Percentiles rank a stretch among this genome's conserved stretches.
These are phyloP conservation scores for Drosophila koepferae DNA, from an alignment of 2,888 invertebrate species.

Conservation along the genomic window DNA sequence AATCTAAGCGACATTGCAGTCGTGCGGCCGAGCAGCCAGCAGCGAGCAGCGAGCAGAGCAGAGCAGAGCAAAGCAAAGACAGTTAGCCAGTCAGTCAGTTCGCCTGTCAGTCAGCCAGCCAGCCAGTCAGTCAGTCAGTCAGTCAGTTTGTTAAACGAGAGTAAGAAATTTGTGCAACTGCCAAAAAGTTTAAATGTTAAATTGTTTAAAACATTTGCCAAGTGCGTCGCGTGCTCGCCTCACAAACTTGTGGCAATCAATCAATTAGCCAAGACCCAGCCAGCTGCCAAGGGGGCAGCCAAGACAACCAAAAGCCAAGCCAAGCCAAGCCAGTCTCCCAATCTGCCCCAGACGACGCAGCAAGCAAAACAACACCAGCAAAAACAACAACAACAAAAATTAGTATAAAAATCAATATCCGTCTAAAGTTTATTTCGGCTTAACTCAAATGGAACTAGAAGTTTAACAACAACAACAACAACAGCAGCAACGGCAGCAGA, in stretches of 20 bases:
- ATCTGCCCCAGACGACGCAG: constrained; percentile 25
- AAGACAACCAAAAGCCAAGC: not conserved
- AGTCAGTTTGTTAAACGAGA: constrained; percentile 21
- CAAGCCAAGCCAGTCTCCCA: not conserved
- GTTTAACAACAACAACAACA: constrained; percentile 39
- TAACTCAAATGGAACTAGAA: constrained; percentile 51
- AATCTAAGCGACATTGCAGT: constrained; percentile 48
- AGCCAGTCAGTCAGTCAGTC: constrained; percentile 16
- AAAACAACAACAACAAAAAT: constrained; percentile 12
- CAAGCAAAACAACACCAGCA: not conserved
- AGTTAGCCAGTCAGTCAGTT: constrained; percentile 25
- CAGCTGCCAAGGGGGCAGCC: constrained; percentile 32
- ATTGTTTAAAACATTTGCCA: constrained; percentile 54
- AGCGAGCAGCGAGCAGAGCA: constrained; percentile 22
- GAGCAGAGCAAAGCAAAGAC: constrained; percentile 31
- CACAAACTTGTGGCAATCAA: constrained; percentile 57
- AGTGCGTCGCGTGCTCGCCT: constrained; percentile 50
- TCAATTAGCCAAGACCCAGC: constrained; percentile 55
- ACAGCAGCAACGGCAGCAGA: constrained; percentile 14
- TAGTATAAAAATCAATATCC: constrained; percentile 84
- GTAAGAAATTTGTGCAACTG: constrained; percentile 49
- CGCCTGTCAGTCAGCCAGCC: constrained; percentile 27
- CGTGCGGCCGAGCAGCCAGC: constrained; percentile 41
- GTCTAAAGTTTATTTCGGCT: constrained; percentile 85
- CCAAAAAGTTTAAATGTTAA: constrained; percentile 52